Percentiles rank a stretch among this genome's conserved stretches.
phyloP scores from a whole-genome alignment of 2,113 vertebrate genomes.

The Bubalus kerabau region DNA sequence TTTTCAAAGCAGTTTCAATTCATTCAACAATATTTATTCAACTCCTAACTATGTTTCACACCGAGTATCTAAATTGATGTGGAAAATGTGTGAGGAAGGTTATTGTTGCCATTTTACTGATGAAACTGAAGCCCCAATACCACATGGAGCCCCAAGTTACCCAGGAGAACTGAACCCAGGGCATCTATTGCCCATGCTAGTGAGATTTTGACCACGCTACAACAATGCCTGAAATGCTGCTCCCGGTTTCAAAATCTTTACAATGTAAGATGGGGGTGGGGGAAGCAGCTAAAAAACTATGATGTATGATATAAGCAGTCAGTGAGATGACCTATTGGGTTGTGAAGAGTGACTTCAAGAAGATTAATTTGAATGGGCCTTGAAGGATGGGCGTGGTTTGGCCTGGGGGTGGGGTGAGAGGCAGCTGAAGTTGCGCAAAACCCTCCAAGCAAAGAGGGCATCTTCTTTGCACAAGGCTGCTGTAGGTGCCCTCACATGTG shows the following conservation, averaged over 20 bases:
- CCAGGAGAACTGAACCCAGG: not conserved
- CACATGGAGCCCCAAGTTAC: not conserved
- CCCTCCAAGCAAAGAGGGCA: not conserved
- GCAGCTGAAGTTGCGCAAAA: not conserved
- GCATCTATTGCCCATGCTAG: not conserved
- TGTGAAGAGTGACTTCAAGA: not conserved
- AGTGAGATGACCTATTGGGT: not conserved
- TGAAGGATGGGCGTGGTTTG: not conserved
- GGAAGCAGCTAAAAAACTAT: not conserved
- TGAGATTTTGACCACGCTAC: not conserved
- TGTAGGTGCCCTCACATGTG: rapidly evolving
- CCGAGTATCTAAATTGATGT: not conserved
- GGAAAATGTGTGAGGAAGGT: not conserved
- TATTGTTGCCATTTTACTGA: not conserved
- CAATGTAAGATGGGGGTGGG: not conserved
- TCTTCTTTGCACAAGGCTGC: not conserved
- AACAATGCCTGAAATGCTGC: not conserved
- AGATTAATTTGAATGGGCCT: not conserved
- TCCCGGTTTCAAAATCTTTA: not conserved
- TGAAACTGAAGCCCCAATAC: not conserved
- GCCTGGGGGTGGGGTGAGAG: not conserved
- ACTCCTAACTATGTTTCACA: not conserved
- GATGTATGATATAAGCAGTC: not conserved
- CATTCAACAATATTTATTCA: not conserved
- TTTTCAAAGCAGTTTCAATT: not conserved